phyloP scores from a whole-genome alignment of 2,888 invertebrate genomes.

The Pharmacophagus antenor region DNA sequence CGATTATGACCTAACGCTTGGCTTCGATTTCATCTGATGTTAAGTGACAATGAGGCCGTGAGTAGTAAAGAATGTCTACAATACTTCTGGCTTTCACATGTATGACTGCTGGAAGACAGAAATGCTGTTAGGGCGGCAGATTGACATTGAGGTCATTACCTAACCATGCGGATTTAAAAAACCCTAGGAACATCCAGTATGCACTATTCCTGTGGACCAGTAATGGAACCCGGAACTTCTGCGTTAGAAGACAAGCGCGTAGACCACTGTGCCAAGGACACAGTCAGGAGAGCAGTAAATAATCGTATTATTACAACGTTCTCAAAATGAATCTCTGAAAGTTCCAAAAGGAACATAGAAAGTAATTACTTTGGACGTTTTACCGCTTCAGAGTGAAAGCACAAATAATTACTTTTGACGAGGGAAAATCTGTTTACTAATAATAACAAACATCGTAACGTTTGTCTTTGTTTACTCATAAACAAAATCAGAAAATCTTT shows the following conservation, averaged over 20 bases:
- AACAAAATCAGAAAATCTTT: background rate
- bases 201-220: too few species aligned
- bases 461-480: background rate
- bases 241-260: too few species aligned
- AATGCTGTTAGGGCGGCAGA: background rate
- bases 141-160: too few species aligned
- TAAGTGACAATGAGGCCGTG: background rate
- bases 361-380: background rate
- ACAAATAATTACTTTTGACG: constrained; percentile 16
- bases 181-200: too few species aligned
- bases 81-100: background rate
- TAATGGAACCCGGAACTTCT: too few species aligned
- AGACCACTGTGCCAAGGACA: too few species aligned
- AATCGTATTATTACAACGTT: too few species aligned
- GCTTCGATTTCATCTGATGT: background rate
- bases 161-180: too few species aligned
- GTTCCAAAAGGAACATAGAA: background rate
- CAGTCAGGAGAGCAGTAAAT: too few species aligned
- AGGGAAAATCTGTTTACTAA: constrained; percentile 1
- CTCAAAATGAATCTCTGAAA: background rate
- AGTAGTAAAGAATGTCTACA: too few species aligned
- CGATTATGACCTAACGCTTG: background rate
- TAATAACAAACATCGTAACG: background rate
- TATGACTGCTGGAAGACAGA: background rate
- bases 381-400: background rate